A percentile compares a stretch with the other conserved stretches of the same genome.
Conservation (phyloP, 2,888 invertebrate species). For the Cataglyphis albicans region DNA sequence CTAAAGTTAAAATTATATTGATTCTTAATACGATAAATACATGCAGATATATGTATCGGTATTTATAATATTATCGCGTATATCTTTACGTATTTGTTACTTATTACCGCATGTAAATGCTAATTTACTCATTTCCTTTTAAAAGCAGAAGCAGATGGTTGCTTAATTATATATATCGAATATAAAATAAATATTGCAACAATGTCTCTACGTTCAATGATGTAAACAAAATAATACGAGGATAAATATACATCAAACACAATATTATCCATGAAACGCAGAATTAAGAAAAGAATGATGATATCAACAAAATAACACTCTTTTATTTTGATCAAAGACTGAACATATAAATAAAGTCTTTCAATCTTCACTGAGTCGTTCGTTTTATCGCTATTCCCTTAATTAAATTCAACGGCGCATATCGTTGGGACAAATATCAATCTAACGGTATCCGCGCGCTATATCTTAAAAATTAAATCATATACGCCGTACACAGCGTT, state of each 20-base stretch:
- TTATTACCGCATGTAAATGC: background rate
- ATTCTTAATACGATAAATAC: background rate
- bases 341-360: slow-evolving; percentile 75
- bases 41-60: background rate
- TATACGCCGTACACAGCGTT: slow-evolving; percentile 54
- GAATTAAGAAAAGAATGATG: slow-evolving; percentile 48
- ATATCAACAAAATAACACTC: slow-evolving; percentile 59
- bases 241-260: slow-evolving; percentile 17
- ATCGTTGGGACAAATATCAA: slow-evolving; percentile 30
- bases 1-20: background rate
- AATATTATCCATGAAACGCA: slow-evolving; percentile 47
- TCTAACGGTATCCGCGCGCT: slow-evolving; percentile 38
- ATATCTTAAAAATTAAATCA: slow-evolving; percentile 47
- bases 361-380: slow-evolving; percentile 50
- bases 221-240: slow-evolving; percentile 32
- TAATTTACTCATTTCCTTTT: background rate
- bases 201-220: slow-evolving; percentile 46
- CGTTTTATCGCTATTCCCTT: slow-evolving; percentile 44
- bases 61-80: background rate
- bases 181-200: slow-evolving; percentile 46
- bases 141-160: background rate
- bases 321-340: slow-evolving; percentile 72
- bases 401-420: slow-evolving; percentile 41
- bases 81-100: background rate
- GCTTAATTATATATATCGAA: background rate